phyloP scores from a whole-genome alignment of 2,888 invertebrate species.

The Hemistola chrysoprasaria region DNA sequence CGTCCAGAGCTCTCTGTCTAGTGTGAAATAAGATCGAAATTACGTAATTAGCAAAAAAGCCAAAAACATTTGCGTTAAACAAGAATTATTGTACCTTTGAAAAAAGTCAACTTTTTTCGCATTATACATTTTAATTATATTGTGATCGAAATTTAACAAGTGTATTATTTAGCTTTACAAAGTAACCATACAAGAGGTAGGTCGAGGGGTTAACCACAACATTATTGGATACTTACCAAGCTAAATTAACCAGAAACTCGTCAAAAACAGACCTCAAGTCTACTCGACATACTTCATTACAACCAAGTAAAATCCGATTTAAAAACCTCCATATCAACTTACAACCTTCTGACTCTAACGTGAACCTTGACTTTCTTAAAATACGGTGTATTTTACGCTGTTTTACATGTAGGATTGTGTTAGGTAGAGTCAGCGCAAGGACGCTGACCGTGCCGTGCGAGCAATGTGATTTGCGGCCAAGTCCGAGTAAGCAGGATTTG shows the following conservation, averaged over 20 bases:
- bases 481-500: constrained; percentile 49
- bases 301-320: constrained; percentile 13
- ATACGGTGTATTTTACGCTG: constrained; percentile 4
- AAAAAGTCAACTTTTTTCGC: no score
- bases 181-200: no score
- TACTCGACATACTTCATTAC: constrained; percentile 18
- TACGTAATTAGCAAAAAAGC: no score
- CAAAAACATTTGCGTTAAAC: no score
- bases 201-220: no score
- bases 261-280: constrained; percentile 6
- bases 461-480: constrained; percentile 49
- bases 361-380: background rate
- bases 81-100: no score
- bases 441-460: constrained; percentile 26
- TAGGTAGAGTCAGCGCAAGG: constrained; percentile 37
- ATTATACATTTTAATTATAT: no score
- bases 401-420: constrained; percentile 28
- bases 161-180: no score
- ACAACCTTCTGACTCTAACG: background rate
- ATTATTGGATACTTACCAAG: no score
- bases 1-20: no score
- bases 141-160: no score
- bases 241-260: background rate
- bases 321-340: constrained; percentile 13
- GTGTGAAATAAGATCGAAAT: no score